Base-by-base conservation (phyloP, 2,888 invertebrate species). In the Noctua janthe region DNA sequence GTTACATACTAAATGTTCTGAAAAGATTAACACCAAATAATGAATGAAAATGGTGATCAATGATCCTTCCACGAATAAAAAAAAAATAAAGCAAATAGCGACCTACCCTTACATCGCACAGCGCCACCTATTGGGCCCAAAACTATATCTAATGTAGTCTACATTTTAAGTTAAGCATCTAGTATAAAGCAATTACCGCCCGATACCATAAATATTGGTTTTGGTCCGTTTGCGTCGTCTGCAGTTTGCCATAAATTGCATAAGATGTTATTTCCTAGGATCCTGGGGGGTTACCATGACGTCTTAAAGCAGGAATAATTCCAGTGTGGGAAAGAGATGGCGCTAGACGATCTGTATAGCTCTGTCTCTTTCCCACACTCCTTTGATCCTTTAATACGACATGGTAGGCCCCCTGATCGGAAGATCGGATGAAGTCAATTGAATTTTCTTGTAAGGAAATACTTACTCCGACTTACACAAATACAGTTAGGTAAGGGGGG, bases 371-470 rank as follows among this genome's bases (percentile, higher is more conserved):
- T n/a, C n/a, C n/a, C n/a, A n/a, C n/a, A n/a, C n/a, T n/a, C n/a
- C n/a, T n/a, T n/a, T n/a, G n/a, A n/a, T n/a, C n/a, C 29, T 29
- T 29, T 29, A 29, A 29, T 29, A 29, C 1, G 29, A 0, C 29
- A 1, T 29, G 29, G 29, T 29, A 29, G 29, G 29, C 29, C 29
- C 29, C 29, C 29, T 51, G 29, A 64, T 56, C 23, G 2, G 29
- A 56, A 49, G 56, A 81, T 67, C 56, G 43, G 56, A 51, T 76
- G 29, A 56, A 72, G 39, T 56, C 74, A 43, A 73, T 80, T 71
- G 35, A 64, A 70, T 51, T 56, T 73, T 49, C 49, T 13, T 56
- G 8, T 39, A 47, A 29, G 74, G 29, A 67, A 51, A 80, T 49
- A 15, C n/a, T n/a, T n/a, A n/a, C n/a, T n/a, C 13, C 13, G 2